Conservation (phyloP, 2,888 invertebrate genomes). For the Empis livida region DNA sequence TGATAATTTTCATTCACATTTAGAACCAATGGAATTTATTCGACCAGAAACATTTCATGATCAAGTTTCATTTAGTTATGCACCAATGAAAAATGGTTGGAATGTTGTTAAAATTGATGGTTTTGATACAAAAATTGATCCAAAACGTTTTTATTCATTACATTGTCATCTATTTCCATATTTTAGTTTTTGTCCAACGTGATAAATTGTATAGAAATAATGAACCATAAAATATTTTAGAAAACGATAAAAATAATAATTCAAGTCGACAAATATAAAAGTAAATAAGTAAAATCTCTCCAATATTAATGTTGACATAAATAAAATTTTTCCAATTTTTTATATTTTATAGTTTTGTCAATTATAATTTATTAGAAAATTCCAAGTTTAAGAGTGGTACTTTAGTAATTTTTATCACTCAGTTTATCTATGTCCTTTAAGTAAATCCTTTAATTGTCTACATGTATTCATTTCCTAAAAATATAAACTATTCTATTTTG, state of each 20-base stretch:
- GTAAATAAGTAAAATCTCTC: not conserved
- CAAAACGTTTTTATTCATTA: constrained; percentile 76
- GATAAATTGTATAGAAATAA: constrained; percentile 21
- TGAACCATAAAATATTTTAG: too few relatives aligned
- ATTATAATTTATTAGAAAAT: too few relatives aligned
- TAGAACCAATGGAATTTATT: constrained; percentile 84
- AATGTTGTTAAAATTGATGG: constrained; percentile 78
- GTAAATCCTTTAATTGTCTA: too few relatives aligned
- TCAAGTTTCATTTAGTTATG: constrained; percentile 82
- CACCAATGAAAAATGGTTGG: constrained; percentile 65
- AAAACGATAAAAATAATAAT: not conserved
- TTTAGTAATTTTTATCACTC: too few relatives aligned
- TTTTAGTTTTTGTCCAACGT: constrained; percentile 68
- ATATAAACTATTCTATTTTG: too few relatives aligned
- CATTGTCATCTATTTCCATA: constrained; percentile 83
- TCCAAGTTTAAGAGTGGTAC: too few relatives aligned
- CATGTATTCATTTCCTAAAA: too few relatives aligned
- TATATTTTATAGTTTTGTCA: too few relatives aligned
- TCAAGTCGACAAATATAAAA: not conserved
- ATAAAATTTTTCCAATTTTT: too few relatives aligned
- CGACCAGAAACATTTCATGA: constrained; percentile 65
- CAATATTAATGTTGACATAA: not conserved
- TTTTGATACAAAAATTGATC: constrained; percentile 65
- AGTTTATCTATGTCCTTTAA: too few relatives aligned
- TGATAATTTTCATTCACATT: constrained; percentile 86